Evolutionary conservation across 2,113 vertebrate genomes (phyloP).

Genomic region (Oryzias celebensis): DNA sequence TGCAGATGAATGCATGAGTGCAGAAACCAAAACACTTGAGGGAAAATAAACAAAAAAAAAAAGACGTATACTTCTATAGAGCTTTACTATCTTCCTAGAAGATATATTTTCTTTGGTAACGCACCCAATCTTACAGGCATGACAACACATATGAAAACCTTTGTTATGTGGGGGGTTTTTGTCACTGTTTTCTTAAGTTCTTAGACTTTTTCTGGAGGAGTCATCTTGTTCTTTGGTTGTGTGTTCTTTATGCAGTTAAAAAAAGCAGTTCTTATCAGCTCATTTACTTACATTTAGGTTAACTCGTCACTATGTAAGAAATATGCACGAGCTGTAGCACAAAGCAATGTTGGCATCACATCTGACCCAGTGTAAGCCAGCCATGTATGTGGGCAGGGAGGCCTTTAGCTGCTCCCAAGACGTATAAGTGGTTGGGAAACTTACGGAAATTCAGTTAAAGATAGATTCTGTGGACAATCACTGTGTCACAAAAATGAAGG

Average conservation of each 20-base stretch:
- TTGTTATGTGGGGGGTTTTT: background rate
- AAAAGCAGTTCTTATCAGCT: constrained; percentile 30
- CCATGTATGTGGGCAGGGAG: constrained; percentile 5
- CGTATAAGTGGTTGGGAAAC: no score
- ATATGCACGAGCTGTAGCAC: constrained; percentile 28
- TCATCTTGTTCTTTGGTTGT: constrained; percentile 13
- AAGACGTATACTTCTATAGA: no score
- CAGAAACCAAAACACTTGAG: no score
- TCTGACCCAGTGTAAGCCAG: constrained; percentile 15
- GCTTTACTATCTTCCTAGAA: no score
- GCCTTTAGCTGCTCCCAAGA: no score
- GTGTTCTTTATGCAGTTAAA: constrained; percentile 17
- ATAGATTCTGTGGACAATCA: constrained; percentile 56
- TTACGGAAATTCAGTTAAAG: constrained; percentile 26
- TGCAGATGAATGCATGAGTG: no score
- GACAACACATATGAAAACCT: no score
- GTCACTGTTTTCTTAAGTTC: constrained; percentile 7
- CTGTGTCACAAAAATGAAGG: constrained; percentile 57
- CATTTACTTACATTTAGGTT: constrained; percentile 21
- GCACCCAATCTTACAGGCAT: no score
- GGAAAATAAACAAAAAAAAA: no score
- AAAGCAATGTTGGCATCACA: constrained; percentile 44
- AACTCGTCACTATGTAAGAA: constrained; percentile 42
- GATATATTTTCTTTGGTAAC: no score
- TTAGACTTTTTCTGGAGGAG: background rate